Base-by-base conservation (phyloP, 2,888 invertebrate genomes). In the Thymelicus acteon region DNA sequence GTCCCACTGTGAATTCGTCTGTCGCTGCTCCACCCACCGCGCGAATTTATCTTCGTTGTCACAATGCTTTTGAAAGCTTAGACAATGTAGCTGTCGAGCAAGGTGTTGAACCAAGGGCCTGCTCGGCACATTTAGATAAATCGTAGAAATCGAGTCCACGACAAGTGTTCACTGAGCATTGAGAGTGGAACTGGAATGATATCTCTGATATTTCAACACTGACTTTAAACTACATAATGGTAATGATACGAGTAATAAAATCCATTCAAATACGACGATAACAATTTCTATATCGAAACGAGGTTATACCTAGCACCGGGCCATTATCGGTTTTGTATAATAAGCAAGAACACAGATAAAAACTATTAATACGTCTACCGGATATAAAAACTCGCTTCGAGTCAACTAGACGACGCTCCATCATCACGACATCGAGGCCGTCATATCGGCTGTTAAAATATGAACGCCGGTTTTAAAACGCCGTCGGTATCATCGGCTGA, bases 391-490 rank as follows among this genome's bases (percentile, higher is more conserved):
- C 15, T 60, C 40, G 44, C 57, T 62, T 44, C 44, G 31, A 54
- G 60, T 49, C 19, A 12, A 39, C 19, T 24, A 47, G 39, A 52
- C 65, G 52, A 52, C n/a, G 31, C 65, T 64, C 58, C n/a, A 60
- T 52, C 49, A 64, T 49, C 40, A 31, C n/a, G 13, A n/a, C 39
- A 58, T 60, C 52, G 70, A 60, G 70, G 58, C 19, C 60, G 40
- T 70, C 60, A 52, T 58, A 63, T 71, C 52, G 60, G 37, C 65
- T 52, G 24, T 65, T 65, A 60, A 71, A 65, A 65, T 65, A 60
- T 71, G 52, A 65, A 60, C 60, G 52, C 71, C 65, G 71, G 65
- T 71, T 65, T 71, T 49, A 60, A 40, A 60, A 58, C 68, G 54
- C 37, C 58, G 69, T 47, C 63, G 54, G 69, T 62, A 69, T 69